phyloP scores from a whole-genome alignment of 2,797 vertebrate species.

The Oryzias dopingdopingensis region DNA sequence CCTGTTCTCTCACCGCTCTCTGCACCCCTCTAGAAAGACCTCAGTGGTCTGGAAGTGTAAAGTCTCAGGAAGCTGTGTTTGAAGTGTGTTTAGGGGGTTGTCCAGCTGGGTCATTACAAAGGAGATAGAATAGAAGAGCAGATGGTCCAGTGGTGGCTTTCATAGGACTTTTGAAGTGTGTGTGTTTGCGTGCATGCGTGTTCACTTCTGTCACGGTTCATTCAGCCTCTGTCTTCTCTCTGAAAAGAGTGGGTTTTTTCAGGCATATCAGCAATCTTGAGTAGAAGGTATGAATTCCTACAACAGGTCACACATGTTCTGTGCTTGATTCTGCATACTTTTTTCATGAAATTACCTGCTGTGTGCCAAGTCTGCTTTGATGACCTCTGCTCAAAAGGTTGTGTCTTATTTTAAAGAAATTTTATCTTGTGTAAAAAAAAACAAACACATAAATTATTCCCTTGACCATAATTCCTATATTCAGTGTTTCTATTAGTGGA shows the following conservation, averaged over 20 bases:
- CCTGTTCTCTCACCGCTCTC: conserved; percentile 29
- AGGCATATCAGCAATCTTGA: conserved; percentile 22
- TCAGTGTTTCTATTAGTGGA: conserved; percentile 64
- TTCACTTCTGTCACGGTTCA: too few relatives aligned
- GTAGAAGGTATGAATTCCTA: conserved; percentile 19
- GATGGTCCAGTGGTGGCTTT: conserved; percentile 52
- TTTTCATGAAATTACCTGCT: too few relatives aligned
- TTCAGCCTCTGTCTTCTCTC: not conserved
- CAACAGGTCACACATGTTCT: not conserved
- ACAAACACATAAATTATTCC: conserved; percentile 21
- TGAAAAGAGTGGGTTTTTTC: conserved; percentile 9
- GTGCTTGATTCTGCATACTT: too few relatives aligned
- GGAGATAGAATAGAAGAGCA: conserved; percentile 59
- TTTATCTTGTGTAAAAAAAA: conserved; percentile 30
- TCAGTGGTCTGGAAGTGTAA: conserved; percentile 39
- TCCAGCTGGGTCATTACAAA: conserved; percentile 43
- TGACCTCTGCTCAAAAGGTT: too few relatives aligned
- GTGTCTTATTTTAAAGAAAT: too few relatives aligned
- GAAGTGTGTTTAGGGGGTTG: conserved; percentile 57
- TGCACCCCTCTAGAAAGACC: conserved; percentile 62
- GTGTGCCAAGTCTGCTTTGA: too few relatives aligned
- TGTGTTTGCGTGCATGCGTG: not conserved
- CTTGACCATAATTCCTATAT: conserved; percentile 22
- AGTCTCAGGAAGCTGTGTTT: conserved; percentile 62
- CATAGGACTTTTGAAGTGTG: not conserved